A percentile compares a stretch with the other conserved stretches of the same genome.
These are phyloP conservation scores for Dicrostonyx torquatus DNA, from an alignment of 2,797 vertebrate species.

Conservation along the genomic window DNA sequence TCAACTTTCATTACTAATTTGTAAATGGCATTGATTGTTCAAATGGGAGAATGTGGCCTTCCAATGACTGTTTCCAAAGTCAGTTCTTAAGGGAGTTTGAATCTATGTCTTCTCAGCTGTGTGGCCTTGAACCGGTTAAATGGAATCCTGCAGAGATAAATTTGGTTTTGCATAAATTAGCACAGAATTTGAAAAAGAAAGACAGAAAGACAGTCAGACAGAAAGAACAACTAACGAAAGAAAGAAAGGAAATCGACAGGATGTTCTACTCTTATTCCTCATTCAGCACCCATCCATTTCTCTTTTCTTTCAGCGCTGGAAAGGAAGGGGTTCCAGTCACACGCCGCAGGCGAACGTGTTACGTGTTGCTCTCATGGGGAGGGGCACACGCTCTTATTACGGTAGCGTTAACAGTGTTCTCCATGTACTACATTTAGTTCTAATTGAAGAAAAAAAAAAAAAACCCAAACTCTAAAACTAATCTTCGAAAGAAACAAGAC, in stretches of 20 bases:
- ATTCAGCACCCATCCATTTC: conserved; percentile 34
- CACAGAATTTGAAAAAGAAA: neutral
- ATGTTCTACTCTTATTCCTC: conserved; percentile 20
- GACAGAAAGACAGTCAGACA: too few species aligned
- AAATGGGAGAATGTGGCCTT: conserved; percentile 66
- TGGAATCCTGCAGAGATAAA: conserved; percentile 49
- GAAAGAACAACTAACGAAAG: too few species aligned
- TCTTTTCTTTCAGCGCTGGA: conserved; percentile 36
- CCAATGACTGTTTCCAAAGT: conserved; percentile 50
- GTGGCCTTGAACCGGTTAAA: conserved; percentile 74
- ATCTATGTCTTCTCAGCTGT: conserved; percentile 65
- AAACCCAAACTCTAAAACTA: conserved; percentile 66
- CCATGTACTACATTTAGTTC: conserved; percentile 71
- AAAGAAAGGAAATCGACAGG: neutral
- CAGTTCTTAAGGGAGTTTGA: conserved; percentile 52
- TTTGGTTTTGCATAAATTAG: conserved; percentile 74
- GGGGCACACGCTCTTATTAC: conserved; percentile 35
- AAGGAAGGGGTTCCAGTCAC: conserved; percentile 41
- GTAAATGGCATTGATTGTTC: conserved; percentile 77
- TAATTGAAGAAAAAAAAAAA: conserved; percentile 52
- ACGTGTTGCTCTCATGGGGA: conserved; percentile 28
- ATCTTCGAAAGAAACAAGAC: conserved; percentile 69
- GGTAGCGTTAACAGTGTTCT: conserved; percentile 62
- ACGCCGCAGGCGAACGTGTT: conserved; percentile 55
- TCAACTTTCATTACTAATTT: conserved; percentile 79